Evolutionary conservation across 2,888 invertebrate species (phyloP).

Genomic region (Ceraclea dissimilis): DNA sequence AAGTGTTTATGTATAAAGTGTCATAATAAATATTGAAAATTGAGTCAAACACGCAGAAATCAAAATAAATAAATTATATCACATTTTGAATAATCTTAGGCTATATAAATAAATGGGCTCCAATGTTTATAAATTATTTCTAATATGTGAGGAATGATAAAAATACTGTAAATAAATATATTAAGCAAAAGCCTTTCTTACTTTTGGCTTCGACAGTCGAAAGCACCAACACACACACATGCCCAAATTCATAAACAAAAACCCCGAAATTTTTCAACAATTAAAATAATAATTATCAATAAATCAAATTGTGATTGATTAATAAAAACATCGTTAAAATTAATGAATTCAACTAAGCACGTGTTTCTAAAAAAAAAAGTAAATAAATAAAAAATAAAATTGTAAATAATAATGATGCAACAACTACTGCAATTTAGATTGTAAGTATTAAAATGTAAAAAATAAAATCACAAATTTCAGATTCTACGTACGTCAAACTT

Average conservation of each 20-base stretch:
- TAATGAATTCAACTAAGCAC: not conserved
- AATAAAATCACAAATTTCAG: not conserved
- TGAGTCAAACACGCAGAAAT: no score
- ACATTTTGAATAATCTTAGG: no score
- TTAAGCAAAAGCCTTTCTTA: conserved; percentile 24
- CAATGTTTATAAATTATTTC: no score
- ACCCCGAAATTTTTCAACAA: not conserved
- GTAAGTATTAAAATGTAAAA: not conserved
- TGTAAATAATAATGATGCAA: not conserved
- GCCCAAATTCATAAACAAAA: conserved; percentile 10
- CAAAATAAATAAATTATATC: no score
- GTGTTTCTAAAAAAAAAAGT: no score
- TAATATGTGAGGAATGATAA: no score
- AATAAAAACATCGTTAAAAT: no score
- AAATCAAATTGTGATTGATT: not conserved
- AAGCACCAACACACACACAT: conserved; percentile 26
- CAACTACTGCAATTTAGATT: not conserved
- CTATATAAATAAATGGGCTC: no score
- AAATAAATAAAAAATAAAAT: no score
- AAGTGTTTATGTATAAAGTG: no score
- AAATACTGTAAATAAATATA: no score
- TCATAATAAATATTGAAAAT: no score
- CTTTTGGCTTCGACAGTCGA: conserved; percentile 24
- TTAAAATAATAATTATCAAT: not conserved
- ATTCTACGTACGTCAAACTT: conserved; percentile 22